Evolutionary conservation across 2,888 invertebrate genomes (phyloP), one percentile per base, ranked within the genome.

Genomic region (Meteorus colon): DNA sequence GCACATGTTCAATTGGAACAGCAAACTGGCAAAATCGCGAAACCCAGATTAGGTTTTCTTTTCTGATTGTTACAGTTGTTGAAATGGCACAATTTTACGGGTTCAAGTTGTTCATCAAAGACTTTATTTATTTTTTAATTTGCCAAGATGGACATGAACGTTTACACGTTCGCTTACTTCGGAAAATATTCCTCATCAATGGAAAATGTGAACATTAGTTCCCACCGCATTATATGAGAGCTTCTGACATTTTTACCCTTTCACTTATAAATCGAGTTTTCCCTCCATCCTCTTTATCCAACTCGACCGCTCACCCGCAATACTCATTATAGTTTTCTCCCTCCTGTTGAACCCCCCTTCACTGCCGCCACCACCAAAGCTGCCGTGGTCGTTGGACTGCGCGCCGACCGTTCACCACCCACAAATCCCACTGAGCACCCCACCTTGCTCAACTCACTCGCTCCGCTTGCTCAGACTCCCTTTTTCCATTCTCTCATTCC

Each of bases 171-270:
- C 24, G 24, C 24, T 24, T 1, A 24, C 24, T 24, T 24, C 24
- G 24, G 24, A 24, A 24, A 24, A 24, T 24, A 24, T 24, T 24
- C 24, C 24, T 24, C 24, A 24, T 24, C 24, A 24, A 24, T 24
- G 24, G 24, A 24, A 24, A 24, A 24, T 24, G 24, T 24, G 8
- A 34, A 34, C 8, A 34, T 34, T 34, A 34, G 34, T 34, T 86
- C 86, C 82, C 86, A 85, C 16, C 16, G 14, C n/a, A 16, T 48
- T n/a, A 48, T 48, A 16, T 6, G n/a, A 48, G 14, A n/a, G 86
- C 86, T 83, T 83, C 85, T 83, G 84, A 85, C 86, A 85, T 87
- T 88, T 86, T 86, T 86, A 85, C 87, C 86, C 84, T 84, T 77
- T 77, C 73, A 41, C 41, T 41, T 69, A 55, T 80, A 72, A 76